Base-by-base conservation (phyloP, 2,888 invertebrate species). In the Polyommatus icarus region DNA sequence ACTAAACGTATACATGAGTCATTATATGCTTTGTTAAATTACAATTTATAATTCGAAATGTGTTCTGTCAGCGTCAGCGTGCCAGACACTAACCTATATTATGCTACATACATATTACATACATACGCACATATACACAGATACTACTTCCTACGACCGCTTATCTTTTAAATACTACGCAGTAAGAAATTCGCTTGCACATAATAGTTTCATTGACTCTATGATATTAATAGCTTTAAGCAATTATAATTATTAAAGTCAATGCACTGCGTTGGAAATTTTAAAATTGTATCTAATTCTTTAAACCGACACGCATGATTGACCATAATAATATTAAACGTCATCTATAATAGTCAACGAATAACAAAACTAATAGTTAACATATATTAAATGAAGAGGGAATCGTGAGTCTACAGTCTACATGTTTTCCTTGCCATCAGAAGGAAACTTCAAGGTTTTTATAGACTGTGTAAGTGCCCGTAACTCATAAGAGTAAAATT, bases 101-200 rank as follows among this genome's bases (percentile, higher is more conserved):
- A 3, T n/a, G n/a, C n/a, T n/a, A 71, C 15, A 71, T 71, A 59
- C 32, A 57, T 40, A 57, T 76, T 76, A 24, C 6, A 36, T 6
- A 36, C 36, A 36, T 36, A 36, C 36, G 6, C 6, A 36, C 6
- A 81, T 78, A 80, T 80, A 78, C 72, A 75, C 83, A 83, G 4
- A 78, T 78, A 78, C 78, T 81, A 83, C 84, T 87, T 87, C 87
- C 86, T 87, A 87, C 87, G 84, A 89, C 89, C 90, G 88, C 88
- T 92, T 92, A 93, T 92, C 91, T 85, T 46, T 67, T 80, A 80
- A 80, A 82, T 86, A 90, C 87, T 92, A 87, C 91, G 91, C 90
- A 91, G 88, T 87, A 85, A 80, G 83, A 82, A 80, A 77, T 77
- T 61, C 57, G 77, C 77, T 24, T 77, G 71, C 71, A 76, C 50